phyloP scores from a whole-genome alignment of 2,113 vertebrate species.

The Oncorhynchus gorbuscha region DNA sequence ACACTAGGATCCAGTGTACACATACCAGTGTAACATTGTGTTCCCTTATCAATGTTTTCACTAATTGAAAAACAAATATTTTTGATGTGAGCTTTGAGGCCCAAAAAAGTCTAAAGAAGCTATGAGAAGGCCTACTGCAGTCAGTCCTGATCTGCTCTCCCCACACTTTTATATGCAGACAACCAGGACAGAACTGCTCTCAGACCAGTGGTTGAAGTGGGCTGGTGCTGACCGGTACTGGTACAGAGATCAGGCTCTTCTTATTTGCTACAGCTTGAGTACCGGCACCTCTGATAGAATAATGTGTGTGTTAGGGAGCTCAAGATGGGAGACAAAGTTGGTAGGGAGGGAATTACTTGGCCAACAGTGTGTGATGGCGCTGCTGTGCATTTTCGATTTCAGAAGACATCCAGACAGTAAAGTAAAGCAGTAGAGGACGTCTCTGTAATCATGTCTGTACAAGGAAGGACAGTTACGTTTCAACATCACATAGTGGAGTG shows the following conservation, averaged over 20 bases:
- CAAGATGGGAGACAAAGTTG: too few relatives aligned
- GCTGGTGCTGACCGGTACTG: too few relatives aligned
- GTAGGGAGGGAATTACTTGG: not conserved
- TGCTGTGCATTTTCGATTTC: slow-evolving; percentile 8
- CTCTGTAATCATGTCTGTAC: slow-evolving; percentile 63
- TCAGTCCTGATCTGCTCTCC: not conserved
- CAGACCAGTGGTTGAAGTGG: not conserved
- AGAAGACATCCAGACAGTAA: not conserved
- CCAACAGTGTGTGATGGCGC: not conserved
- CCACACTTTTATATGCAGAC: not conserved
- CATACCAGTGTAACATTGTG: not conserved
- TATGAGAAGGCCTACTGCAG: not conserved
- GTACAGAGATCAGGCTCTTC: too few relatives aligned
- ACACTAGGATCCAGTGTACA: not conserved
- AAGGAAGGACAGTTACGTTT: slow-evolving; percentile 68
- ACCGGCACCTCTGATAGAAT: too few relatives aligned
- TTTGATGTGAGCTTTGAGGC: not conserved
- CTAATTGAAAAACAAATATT: not conserved
- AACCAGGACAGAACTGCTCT: not conserved
- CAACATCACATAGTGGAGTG: slow-evolving; percentile 62
- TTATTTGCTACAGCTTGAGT: too few relatives aligned
- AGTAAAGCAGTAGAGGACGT: not conserved
- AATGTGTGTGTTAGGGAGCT: not conserved
- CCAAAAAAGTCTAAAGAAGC: not conserved
- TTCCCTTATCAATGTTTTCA: not conserved